A percentile compares a stretch with the other conserved stretches of the same genome.
phyloP scores from a whole-genome alignment of 2,888 invertebrate species.

The Pammene aurita region DNA sequence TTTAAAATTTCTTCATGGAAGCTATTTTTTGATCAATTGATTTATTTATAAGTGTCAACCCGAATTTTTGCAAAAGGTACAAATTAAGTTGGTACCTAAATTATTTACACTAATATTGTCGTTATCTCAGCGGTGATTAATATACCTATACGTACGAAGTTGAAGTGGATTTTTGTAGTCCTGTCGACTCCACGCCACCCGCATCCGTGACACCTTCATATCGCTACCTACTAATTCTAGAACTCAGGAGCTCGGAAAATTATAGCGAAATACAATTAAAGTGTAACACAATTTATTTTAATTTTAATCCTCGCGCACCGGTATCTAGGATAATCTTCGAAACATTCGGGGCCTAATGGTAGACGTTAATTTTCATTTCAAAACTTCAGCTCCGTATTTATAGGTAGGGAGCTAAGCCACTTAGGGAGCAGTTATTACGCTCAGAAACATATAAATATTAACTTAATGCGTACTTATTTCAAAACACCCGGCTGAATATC shows the following conservation, averaged over 20 bases:
- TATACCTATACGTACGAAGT: too few relatives aligned
- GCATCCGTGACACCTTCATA: constrained; percentile 61
- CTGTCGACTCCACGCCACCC: constrained; percentile 53
- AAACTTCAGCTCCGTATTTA: constrained; percentile 61
- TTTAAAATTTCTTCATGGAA: too few relatives aligned
- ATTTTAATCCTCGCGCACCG: constrained; percentile 72
- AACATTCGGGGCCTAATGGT: constrained; percentile 61
- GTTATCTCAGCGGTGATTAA: too few relatives aligned
- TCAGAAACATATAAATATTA: constrained; percentile 39
- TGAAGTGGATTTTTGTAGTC: not conserved
- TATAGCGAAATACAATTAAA: constrained; percentile 82
- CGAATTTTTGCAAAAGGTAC: too few relatives aligned
- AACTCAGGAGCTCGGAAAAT: constrained; percentile 81
- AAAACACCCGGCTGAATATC: constrained; percentile 3
- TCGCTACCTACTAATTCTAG: constrained; percentile 69
- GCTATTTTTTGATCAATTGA: too few relatives aligned
- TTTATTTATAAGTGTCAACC: too few relatives aligned
- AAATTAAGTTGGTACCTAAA: too few relatives aligned
- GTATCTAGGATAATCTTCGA: constrained; percentile 49
- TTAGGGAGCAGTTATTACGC: constrained; percentile 57
- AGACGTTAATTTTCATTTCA: constrained; percentile 63
- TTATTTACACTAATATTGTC: too few relatives aligned
- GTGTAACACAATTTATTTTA: constrained; percentile 80
- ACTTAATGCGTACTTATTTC: constrained; percentile 17
- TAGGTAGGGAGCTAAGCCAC: constrained; percentile 57